Evolutionary conservation across 1,140 invertebrate species (phyloP).

Genomic region (Drosophila tristis): DNA sequence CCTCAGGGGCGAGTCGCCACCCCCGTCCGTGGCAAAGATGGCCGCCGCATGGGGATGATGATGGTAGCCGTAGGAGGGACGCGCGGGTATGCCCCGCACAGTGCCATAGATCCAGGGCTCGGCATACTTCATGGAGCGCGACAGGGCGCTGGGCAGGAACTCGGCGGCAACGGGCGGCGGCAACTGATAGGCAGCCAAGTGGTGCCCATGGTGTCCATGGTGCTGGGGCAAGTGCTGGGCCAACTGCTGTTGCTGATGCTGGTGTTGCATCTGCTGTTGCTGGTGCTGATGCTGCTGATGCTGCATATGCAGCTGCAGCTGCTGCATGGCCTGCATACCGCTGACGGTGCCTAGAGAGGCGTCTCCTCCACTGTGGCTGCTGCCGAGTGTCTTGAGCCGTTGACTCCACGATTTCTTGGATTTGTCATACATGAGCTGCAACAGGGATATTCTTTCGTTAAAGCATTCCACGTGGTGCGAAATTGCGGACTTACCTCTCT

Average conservation of each 20-base stretch:
- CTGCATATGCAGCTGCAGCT: conserved; percentile 70
- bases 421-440: conserved; percentile 83
- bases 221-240: conserved; percentile 5
- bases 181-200: conserved; percentile 53
- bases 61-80: conserved; percentile 83
- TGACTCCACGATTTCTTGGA: conserved; percentile 85
- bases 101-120: conserved; percentile 93
- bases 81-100: conserved; percentile 86
- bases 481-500: conserved; percentile 50
- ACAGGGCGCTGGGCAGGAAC: conserved; percentile 86
- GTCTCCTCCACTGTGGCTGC: conserved; percentile 67
- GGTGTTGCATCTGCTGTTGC: conserved; percentile 39
- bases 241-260: conserved; percentile 58
- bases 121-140: conserved; percentile 92
- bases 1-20: conserved; percentile 22
- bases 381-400: conserved; percentile 82
- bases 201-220: conserved; percentile 50
- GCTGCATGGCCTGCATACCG: conserved; percentile 71
- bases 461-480: background rate
- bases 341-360: conserved; percentile 58
- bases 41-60: conserved; percentile 85
- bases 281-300: conserved; percentile 51
- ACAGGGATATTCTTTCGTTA: conserved; percentile 3
- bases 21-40: conserved; percentile 84
- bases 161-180: conserved; percentile 65